phyloP scores from a whole-genome alignment of 1,140 invertebrate genomes.

The Heliconius congener region DNA sequence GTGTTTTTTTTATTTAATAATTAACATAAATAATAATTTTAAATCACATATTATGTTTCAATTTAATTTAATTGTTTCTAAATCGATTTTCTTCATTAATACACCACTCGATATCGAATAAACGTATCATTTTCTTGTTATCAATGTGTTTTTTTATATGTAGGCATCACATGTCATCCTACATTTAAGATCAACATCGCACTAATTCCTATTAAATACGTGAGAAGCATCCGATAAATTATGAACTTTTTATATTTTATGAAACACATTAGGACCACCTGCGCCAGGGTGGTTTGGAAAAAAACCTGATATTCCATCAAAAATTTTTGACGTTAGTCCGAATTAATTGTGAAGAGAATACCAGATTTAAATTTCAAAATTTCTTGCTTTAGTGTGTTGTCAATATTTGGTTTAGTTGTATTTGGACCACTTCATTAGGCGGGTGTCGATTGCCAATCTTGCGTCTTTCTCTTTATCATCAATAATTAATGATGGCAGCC shows the following conservation, averaged over 20 bases:
- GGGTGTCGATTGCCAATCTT: conserved; percentile 58
- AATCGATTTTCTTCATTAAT: not conserved
- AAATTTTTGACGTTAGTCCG: conserved; percentile 16
- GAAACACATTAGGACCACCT: conserved; percentile 22
- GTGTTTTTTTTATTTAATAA: not conserved
- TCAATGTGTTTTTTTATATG: not conserved
- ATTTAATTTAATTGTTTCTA: not conserved
- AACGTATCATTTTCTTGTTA: not conserved
- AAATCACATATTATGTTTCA: not conserved
- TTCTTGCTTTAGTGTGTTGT: conserved; percentile 3
- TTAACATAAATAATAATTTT: not conserved
- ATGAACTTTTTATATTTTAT: conserved; percentile 16
- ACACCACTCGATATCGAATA: not conserved
- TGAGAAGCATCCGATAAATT: not conserved
- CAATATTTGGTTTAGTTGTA: conserved; percentile 37
- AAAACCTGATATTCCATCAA: conserved; percentile 20
- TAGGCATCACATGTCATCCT: not conserved
- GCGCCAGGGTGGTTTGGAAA: not conserved
- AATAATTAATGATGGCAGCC: conserved; percentile 59
- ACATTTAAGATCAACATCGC: not conserved
- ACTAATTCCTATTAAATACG: conserved; percentile 18
- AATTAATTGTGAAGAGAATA: conserved; percentile 23
- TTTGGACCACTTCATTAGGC: conserved; percentile 59
- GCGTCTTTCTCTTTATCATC: conserved; percentile 52
- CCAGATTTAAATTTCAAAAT: conserved; percentile 16